A percentile compares a stretch with the other conserved stretches of the same genome.
Conservation (phyloP, 2,888 invertebrate species). For the Drosophila villosipedis region DNA sequence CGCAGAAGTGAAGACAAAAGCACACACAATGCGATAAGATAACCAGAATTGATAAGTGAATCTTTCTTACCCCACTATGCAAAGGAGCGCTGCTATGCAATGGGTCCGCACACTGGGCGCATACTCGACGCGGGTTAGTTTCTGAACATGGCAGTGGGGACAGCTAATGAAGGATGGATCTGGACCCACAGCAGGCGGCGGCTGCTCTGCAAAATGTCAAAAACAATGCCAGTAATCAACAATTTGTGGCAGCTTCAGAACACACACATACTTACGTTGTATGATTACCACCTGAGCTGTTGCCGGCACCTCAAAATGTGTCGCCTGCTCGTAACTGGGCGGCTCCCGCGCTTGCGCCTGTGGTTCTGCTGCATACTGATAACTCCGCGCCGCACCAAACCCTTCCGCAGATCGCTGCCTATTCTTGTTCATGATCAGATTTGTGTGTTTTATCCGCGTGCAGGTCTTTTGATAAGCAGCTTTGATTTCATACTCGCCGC, state of each 20-base stretch:
- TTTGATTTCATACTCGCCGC: constrained; percentile 21
- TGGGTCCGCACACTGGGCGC: constrained; percentile 82
- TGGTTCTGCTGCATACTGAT: constrained; percentile 6
- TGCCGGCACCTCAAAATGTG: constrained; percentile 35
- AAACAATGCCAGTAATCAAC: not conserved
- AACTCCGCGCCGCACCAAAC: not conserved
- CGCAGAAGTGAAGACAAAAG: constrained; percentile 2
- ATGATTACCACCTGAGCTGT: constrained; percentile 77
- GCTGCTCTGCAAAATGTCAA: constrained; percentile 59
- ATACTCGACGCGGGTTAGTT: constrained; percentile 80
- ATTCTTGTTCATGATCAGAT: constrained; percentile 26
- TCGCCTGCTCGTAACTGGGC: constrained; percentile 83
- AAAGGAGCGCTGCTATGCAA: constrained; percentile 81
- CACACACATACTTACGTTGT: constrained; percentile 73
- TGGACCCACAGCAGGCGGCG: constrained; percentile 76
- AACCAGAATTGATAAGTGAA: constrained; percentile 13
- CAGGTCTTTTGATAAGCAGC: constrained; percentile 35
- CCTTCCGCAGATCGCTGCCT: not conserved
- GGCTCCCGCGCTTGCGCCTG: constrained; percentile 44
- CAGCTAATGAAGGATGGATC: constrained; percentile 78
- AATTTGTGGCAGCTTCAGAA: not conserved
- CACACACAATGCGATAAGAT: constrained; percentile 46
- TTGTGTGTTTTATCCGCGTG: constrained; percentile 22
- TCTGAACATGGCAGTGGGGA: constrained; percentile 81
- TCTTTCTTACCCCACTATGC: constrained; percentile 81